Percentiles rank a stretch among this genome's conserved stretches.
Evolutionary conservation across 1,140 invertebrate genomes (phyloP).

Genomic region (Nylanderia fulva): DNA sequence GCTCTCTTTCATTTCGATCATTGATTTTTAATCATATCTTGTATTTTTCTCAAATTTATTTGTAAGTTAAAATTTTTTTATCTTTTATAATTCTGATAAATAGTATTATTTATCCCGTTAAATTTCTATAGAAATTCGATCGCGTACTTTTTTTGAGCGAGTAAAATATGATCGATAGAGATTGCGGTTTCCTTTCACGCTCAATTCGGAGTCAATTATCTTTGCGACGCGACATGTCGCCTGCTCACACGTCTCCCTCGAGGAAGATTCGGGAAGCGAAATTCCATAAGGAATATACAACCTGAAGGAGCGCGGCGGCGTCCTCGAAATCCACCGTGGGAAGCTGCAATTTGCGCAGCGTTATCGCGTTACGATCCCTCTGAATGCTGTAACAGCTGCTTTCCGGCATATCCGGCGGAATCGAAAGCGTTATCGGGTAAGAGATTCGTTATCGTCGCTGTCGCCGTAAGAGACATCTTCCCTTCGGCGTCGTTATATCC

Average conservation of each 20-base stretch:
- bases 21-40: background rate
- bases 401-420: slow-evolving; percentile 53
- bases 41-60: too few relatives aligned
- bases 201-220: slow-evolving; percentile 24
- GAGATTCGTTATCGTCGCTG: slow-evolving; percentile 57
- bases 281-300: slow-evolving; percentile 54
- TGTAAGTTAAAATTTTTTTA: slow-evolving; percentile 33
- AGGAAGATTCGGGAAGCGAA: slow-evolving; percentile 34
- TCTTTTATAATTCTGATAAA: slow-evolving; percentile 1
- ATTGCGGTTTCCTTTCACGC: slow-evolving; percentile 2
- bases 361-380: slow-evolving; percentile 58
- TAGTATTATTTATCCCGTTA: background rate
- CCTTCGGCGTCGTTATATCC: slow-evolving; percentile 57
- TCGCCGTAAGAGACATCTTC: slow-evolving; percentile 50
- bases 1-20: background rate
- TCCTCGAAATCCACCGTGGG: slow-evolving; percentile 53
- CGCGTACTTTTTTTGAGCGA: background rate
- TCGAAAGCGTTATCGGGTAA: slow-evolving; percentile 56
- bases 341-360: slow-evolving; percentile 54
- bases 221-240: background rate
- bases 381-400: slow-evolving; percentile 60
- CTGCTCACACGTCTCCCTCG: slow-evolving; percentile 25
- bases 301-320: background rate
- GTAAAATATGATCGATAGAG: background rate
- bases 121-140: background rate